phyloP scores from a whole-genome alignment of 2,888 invertebrate species.

The Drosophila kokeensis region DNA sequence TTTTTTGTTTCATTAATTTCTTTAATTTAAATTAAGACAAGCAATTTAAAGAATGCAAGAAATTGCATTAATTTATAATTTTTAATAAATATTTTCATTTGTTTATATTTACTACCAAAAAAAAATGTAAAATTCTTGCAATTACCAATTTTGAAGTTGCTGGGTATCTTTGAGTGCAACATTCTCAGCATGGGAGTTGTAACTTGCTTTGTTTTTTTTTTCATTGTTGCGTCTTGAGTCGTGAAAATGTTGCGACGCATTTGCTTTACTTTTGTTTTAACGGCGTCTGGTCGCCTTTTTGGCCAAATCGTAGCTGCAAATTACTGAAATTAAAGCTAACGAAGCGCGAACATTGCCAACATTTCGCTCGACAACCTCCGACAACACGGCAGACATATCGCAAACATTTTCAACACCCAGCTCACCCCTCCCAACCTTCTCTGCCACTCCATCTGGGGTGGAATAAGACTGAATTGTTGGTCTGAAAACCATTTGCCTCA shows the following conservation, averaged over 20 bases:
- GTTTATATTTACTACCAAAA: not conserved
- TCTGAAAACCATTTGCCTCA: slow-evolving; percentile 14
- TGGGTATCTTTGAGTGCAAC: slow-evolving; percentile 12
- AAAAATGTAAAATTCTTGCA: not conserved
- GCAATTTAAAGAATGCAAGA: fast-evolving
- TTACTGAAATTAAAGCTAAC: slow-evolving; percentile 81
- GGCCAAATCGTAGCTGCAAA: slow-evolving; percentile 73
- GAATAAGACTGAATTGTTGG: not conserved
- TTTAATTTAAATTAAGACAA: not conserved
- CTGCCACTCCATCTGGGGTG: not conserved
- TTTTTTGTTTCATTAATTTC: not conserved
- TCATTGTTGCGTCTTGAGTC: slow-evolving; percentile 59
- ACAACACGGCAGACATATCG: slow-evolving; percentile 58
- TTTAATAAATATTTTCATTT: not conserved
- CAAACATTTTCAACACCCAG: slow-evolving; percentile 32
- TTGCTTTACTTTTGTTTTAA: slow-evolving; percentile 59
- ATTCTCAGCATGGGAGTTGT: not conserved
- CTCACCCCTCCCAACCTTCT: not conserved
- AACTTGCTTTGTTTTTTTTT: not conserved
- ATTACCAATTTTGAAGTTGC: not conserved
- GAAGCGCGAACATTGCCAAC: slow-evolving; percentile 81
- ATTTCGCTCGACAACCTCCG: slow-evolving; percentile 58
- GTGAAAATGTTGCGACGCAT: slow-evolving; percentile 70
- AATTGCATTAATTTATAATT: not conserved
- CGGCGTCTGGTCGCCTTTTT: slow-evolving; percentile 58